Conservation (phyloP, 1,140 invertebrate genomes). For the Euura lappo region DNA sequence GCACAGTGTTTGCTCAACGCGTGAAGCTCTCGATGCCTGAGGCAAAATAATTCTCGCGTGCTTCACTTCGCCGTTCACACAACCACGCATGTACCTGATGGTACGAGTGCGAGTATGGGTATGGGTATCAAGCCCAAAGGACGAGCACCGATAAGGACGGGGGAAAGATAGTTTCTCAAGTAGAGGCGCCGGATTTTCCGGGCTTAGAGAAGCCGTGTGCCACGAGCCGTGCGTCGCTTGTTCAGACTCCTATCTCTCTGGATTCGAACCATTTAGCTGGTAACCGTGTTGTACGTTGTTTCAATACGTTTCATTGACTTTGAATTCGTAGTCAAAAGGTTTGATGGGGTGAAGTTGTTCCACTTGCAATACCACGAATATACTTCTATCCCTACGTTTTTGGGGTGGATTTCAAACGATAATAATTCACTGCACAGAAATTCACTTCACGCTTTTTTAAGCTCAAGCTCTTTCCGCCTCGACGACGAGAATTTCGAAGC, state of each 20-base stretch:
- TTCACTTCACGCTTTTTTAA: too few relatives aligned
- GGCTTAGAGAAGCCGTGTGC: not conserved
- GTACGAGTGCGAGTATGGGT: not conserved
- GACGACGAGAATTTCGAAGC: too few relatives aligned
- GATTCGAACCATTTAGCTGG: not conserved
- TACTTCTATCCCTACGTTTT: too few relatives aligned
- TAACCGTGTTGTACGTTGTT: not conserved
- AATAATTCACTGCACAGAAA: too few relatives aligned
- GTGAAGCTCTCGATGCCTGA: not conserved
- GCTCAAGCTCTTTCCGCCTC: too few relatives aligned
- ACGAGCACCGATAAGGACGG: not conserved
- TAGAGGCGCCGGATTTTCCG: not conserved
- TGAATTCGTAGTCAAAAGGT: not conserved
- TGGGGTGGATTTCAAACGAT: too few relatives aligned
- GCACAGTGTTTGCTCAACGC: not conserved
- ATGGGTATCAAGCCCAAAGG: too few relatives aligned
- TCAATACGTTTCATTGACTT: not conserved
- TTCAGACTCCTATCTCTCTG: not conserved
- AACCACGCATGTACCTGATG: not conserved
- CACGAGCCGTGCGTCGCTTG: not conserved
- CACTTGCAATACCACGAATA: too few relatives aligned
- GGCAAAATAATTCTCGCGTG: slow-evolving; percentile 1
- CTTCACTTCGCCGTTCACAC: not conserved
- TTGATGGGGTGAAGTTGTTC: too few relatives aligned
- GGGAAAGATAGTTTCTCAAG: not conserved